Conservation (phyloP, 35 echinoderm and acorn worm species). For the Acanthaster planci region DNA sequence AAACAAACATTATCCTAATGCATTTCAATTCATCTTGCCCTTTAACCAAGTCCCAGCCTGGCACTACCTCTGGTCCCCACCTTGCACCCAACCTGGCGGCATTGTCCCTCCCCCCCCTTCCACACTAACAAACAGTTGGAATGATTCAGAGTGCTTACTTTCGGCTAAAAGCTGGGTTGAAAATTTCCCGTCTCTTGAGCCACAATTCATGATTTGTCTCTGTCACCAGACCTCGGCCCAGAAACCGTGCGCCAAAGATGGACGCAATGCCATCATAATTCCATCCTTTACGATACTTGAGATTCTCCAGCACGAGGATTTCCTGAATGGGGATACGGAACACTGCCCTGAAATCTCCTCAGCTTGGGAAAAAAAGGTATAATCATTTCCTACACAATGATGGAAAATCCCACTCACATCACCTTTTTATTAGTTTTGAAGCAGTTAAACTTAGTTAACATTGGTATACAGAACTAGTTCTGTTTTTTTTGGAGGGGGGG, state of each 20-base stretch:
- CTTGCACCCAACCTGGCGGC: too few species aligned
- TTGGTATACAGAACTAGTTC: not conserved
- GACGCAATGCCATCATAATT: constrained; percentile 27
- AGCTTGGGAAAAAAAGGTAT: not conserved
- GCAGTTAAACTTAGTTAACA: not conserved
- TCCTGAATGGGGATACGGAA: not conserved
- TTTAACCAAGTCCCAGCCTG: too few species aligned
- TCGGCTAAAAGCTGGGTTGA: constrained; percentile 81
- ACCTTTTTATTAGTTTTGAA: not conserved
- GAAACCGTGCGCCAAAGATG: constrained; percentile 67
- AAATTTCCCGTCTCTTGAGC: constrained; percentile 56
- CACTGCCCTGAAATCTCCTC: too few species aligned
- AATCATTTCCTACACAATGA: not conserved
- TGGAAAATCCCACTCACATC: too few species aligned
- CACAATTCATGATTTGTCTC: constrained; percentile 69
- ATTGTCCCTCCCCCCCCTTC: too few species aligned
- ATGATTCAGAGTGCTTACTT: constrained; percentile 40
- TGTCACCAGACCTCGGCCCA: constrained; percentile 70
- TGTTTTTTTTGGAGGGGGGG: not conserved
- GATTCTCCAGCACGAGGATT: constrained; percentile 36
- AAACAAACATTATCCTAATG: too few species aligned
- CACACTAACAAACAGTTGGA: too few species aligned
- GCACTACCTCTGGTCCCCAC: too few species aligned
- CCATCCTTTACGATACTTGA: not conserved
- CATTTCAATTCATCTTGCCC: too few species aligned